phyloP scores from a whole-genome alignment of 2,113 vertebrate genomes.

The Eclectus roratus region DNA sequence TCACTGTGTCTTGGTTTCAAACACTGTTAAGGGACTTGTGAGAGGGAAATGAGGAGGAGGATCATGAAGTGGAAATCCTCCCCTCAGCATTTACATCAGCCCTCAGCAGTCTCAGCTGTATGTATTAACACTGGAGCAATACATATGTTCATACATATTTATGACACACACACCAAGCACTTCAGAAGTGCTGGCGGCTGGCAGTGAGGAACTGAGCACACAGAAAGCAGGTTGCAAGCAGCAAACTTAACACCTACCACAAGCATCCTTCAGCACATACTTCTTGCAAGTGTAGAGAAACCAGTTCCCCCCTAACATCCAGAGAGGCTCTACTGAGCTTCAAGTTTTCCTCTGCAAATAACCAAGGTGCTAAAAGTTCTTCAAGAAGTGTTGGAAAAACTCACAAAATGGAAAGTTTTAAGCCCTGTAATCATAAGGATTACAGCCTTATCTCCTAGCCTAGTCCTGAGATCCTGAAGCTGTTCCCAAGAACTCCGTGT shows the following conservation, averaged over 20 bases:
- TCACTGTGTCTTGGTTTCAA: not conserved
- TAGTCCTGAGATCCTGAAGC: not conserved
- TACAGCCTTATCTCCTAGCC: not conserved
- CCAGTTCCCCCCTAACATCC: not conserved
- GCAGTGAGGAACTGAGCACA: rapidly evolving
- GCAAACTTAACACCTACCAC: not conserved
- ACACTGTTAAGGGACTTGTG: not conserved
- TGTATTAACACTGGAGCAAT: not conserved
- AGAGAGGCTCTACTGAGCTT: not conserved
- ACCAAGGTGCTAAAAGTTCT: not conserved
- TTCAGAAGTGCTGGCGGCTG: not conserved
- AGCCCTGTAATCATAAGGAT: not conserved
- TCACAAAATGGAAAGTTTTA: not conserved
- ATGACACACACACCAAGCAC: not conserved
- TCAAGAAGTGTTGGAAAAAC: not conserved
- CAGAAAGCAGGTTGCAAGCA: not conserved
- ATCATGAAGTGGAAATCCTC: not conserved
- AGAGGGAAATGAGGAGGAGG: not conserved
- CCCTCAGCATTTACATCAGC: not conserved
- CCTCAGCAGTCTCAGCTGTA: not conserved
- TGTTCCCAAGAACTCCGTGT: not conserved
- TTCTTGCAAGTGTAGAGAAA: not conserved
- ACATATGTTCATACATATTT: not conserved
- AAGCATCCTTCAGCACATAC: rapidly evolving
- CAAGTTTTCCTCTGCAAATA: not conserved